phyloP scores from a whole-genome alignment of 2,113 vertebrate species.

The Odobenus rosmarus region DNA sequence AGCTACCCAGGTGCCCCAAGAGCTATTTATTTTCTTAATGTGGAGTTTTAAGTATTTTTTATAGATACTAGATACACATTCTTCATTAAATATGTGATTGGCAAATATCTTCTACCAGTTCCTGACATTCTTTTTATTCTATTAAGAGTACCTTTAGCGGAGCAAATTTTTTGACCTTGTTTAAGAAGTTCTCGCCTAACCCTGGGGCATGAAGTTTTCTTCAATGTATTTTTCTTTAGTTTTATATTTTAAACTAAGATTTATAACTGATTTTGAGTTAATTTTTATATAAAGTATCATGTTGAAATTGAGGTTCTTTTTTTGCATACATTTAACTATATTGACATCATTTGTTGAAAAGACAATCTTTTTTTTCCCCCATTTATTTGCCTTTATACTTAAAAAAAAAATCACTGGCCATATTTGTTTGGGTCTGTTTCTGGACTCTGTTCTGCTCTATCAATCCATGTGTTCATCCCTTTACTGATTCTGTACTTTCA shows the following conservation, averaged over 20 bases:
- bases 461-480: not conserved
- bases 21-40: not conserved
- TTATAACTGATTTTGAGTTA: not conserved
- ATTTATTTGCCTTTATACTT: not conserved
- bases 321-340: not conserved
- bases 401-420: not conserved
- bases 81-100: not conserved
- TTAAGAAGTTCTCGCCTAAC: not conserved
- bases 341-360: not conserved
- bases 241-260: slow-evolving; percentile 10
- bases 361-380: not conserved
- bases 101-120: not conserved
- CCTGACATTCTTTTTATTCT: not conserved
- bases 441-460: not conserved
- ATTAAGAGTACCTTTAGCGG: not conserved
- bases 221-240: not conserved
- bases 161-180: not conserved
- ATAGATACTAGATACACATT: not conserved
- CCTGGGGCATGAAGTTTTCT: not conserved
- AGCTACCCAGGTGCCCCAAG: not conserved
- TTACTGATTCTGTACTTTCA: not conserved
- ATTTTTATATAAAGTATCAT: not conserved
- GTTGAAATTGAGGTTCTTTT: not conserved
- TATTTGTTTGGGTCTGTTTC: not conserved
- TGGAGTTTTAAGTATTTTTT: not conserved